These are phyloP conservation scores for Torymus texanus DNA, from an alignment of 2,888 invertebrate genomes.

Conservation along the genomic window DNA sequence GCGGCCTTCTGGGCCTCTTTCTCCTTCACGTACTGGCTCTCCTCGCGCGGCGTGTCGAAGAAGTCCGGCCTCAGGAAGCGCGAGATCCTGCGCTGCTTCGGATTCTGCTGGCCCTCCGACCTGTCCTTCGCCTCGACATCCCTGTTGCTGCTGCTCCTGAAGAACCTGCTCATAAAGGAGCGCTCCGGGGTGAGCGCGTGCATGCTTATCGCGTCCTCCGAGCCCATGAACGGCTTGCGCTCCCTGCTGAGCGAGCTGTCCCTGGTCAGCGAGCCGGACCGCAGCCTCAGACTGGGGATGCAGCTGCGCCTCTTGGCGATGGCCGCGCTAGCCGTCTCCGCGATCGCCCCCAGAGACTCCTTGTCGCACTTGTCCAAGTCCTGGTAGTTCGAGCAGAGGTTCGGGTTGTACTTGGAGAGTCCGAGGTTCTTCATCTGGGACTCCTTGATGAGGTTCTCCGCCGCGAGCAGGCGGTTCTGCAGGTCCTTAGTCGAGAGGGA, in stretches of 20 bases:
- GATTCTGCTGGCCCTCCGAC: constrained; percentile 51
- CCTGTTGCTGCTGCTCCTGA: constrained; percentile 75
- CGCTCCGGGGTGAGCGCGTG: constrained; percentile 73
- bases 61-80: constrained; percentile 88
- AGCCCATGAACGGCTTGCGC: constrained; percentile 54
- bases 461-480: constrained; percentile 68
- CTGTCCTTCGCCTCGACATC: constrained; percentile 72
- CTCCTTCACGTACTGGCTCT: constrained; percentile 79
- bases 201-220: constrained; percentile 58
- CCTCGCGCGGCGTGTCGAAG: constrained; percentile 83
- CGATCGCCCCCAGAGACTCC: constrained; percentile 63
- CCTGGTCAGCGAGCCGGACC: constrained; percentile 69
- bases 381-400: constrained; percentile 65
- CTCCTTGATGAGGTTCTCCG: constrained; percentile 70
- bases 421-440: constrained; percentile 69
- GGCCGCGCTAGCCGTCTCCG: constrained; percentile 60
- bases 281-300: constrained; percentile 67
- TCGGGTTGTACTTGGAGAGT: constrained; percentile 62
- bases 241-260: constrained; percentile 60
- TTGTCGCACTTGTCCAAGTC: constrained; percentile 70
- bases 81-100: constrained; percentile 80
- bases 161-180: constrained; percentile 78
- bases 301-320: constrained; percentile 67
- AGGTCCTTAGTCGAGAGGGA: constrained; percentile 61
- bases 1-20: constrained; percentile 72